phyloP scores from a whole-genome alignment of 23 tunicate genomes.

The Trididemnum nubilum region DNA sequence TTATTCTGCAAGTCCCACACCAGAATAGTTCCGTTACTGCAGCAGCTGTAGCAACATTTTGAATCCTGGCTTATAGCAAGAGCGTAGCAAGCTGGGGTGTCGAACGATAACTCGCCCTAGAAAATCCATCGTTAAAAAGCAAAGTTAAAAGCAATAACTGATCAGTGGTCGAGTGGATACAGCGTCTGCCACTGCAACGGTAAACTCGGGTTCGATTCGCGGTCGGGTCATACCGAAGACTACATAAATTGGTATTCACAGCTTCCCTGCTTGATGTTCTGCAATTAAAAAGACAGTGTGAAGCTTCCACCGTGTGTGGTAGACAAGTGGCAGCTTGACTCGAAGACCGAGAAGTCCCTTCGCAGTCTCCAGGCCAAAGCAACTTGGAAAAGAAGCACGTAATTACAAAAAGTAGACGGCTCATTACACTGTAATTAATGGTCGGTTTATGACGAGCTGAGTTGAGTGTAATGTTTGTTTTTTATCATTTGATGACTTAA shows the following conservation, averaged over 20 bases:
- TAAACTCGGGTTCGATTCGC: background rate
- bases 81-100: slow-evolving; percentile 79
- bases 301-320: too few species aligned
- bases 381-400: too few species aligned
- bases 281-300: too few species aligned
- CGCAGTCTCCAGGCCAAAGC: too few species aligned
- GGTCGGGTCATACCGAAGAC: background rate
- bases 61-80: slow-evolving; percentile 76
- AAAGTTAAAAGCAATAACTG: background rate
- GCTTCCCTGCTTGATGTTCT: background rate
- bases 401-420: too few species aligned
- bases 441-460: too few species aligned
- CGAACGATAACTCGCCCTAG: slow-evolving; percentile 60
- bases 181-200: background rate
- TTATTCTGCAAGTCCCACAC: slow-evolving; percentile 83
- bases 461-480: too few species aligned
- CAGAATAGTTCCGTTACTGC: slow-evolving; percentile 76
- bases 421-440: too few species aligned
- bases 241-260: background rate
- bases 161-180: background rate
- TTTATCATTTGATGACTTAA: too few species aligned
- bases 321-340: too few species aligned
- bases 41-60: slow-evolving; percentile 79
- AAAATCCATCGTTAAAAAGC: slow-evolving; percentile 14
- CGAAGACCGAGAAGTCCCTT: too few species aligned